Base-by-base conservation (phyloP, 2,888 invertebrate species). In the Beris morrisii region DNA sequence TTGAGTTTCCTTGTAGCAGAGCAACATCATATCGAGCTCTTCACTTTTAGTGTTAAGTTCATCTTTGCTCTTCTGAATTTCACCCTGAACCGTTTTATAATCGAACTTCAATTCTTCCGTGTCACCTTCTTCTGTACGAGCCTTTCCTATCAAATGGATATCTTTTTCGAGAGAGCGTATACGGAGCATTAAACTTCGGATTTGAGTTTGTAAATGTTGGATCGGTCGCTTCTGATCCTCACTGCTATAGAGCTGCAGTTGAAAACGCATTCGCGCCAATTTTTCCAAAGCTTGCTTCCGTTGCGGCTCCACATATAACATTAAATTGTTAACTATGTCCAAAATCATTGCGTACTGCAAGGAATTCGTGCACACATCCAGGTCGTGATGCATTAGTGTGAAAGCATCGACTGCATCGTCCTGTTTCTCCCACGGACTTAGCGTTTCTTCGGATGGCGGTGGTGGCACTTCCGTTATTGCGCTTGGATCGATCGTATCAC, bases 301-400 rank as follows among this genome's bases (percentile, higher is more conserved):
- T 76, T 94, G 92, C 0, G 98, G 97, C 79, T 98, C 98, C 65
- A 98, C 96, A 80, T 95, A 97, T 0, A 99, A 84, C 63, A 99
- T 83, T 38, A 99, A 85, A 83, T 98, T 97, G 83, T 99, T 99
- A 4, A 99, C 93, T 73, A 99, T 92, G 81, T 99, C 99, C 74
- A 99, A 83, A 46, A 99, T 88, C 95, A 98, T 97, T 2, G 92
- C 93, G 80, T 97, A 98, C 87, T 95, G 85, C 71, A 93, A 77
- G 0, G 95, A 95, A 83, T 97, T 97, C 50, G 97, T 96, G 83
- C 94, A 95, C n/a, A 97, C 95, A 77, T 97, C 96, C 44, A 99
- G 85, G 82, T 98, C 98, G 78, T 99, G 95, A 83, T 99, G 99
- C 89, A 97, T 95, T 57, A 99, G 84, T 0, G 97, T 97, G 79